phyloP scores from a whole-genome alignment of 2,113 vertebrate genomes.

The Dicentrarchus labrax region DNA sequence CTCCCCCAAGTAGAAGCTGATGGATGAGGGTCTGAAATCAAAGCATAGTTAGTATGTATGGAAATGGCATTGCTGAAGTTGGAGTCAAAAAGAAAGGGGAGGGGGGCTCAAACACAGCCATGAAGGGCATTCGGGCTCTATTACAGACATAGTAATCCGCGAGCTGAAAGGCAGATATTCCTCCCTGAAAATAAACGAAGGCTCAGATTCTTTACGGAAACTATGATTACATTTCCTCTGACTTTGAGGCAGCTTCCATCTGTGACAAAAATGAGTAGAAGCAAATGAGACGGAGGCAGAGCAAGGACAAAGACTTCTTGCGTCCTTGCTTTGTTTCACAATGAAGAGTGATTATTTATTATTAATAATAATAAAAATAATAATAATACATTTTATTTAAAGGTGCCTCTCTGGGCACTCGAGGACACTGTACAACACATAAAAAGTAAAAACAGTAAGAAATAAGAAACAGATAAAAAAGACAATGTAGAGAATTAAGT shows the following conservation, averaged over 20 bases:
- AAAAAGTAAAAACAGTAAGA: no score
- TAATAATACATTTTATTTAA: no score
- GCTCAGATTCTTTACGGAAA: neutral
- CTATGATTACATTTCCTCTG: neutral
- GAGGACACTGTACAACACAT: no score
- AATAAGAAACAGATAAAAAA: no score
- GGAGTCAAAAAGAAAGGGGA: neutral
- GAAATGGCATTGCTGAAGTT: neutral
- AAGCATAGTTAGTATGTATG: neutral
- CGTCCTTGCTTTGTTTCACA: no score
- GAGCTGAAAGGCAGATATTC: neutral
- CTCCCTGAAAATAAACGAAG: neutral
- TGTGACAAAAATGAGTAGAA: neutral
- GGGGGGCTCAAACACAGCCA: neutral
- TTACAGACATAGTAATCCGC: neutral
- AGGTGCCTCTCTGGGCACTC: no score
- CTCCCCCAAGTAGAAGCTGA: neutral
- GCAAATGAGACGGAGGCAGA: no score
- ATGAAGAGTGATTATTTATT: no score
- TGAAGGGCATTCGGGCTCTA: neutral
- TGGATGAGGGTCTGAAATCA: neutral
- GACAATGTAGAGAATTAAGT: no score
- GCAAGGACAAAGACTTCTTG: no score
- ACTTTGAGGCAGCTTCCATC: neutral
- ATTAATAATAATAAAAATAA: no score